These are phyloP conservation scores for Creontiades dilutus DNA, from an alignment of 2,888 invertebrate genomes.

Conservation along the genomic window DNA sequence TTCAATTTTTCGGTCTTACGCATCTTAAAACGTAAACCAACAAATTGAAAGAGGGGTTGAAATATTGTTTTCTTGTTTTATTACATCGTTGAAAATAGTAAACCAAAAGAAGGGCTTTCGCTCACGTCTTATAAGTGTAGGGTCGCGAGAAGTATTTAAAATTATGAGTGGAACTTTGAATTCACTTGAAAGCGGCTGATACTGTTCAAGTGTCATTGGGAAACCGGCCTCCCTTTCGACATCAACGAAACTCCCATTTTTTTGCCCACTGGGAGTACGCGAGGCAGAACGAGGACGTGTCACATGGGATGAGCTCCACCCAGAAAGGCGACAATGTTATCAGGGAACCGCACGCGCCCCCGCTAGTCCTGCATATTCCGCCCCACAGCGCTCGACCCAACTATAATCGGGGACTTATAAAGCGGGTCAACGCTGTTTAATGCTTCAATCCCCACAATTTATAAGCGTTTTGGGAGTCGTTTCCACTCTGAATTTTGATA, in stretches of 20 bases:
- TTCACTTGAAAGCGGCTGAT: not conserved
- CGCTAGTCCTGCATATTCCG: not conserved
- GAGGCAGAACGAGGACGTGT: not conserved
- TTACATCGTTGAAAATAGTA: too few relatives aligned
- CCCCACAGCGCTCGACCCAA: not conserved
- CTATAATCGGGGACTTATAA: not conserved
- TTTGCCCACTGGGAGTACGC: not conserved
- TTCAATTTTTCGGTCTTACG: too few relatives aligned
- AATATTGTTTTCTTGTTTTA: too few relatives aligned
- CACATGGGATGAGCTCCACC: not conserved
- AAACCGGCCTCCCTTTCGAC: not conserved
- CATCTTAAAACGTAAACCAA: too few relatives aligned
- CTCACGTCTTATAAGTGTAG: too few relatives aligned
- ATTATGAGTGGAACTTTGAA: not conserved
- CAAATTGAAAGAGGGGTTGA: too few relatives aligned
- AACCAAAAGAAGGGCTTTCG: too few relatives aligned
- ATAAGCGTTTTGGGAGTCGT: not conserved
- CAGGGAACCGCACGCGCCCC: constrained; percentile 14
- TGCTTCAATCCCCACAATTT: not conserved
- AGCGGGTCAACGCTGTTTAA: not conserved
- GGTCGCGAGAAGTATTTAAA: not conserved
- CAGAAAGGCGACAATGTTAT: not conserved
- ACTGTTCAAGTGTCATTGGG: not conserved
- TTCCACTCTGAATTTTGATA: not conserved
- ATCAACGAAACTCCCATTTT: not conserved